A percentile compares a stretch with the other conserved stretches of the same genome.
Conservation (phyloP, 2,113 vertebrate species). For the Labrus mixtus region DNA sequence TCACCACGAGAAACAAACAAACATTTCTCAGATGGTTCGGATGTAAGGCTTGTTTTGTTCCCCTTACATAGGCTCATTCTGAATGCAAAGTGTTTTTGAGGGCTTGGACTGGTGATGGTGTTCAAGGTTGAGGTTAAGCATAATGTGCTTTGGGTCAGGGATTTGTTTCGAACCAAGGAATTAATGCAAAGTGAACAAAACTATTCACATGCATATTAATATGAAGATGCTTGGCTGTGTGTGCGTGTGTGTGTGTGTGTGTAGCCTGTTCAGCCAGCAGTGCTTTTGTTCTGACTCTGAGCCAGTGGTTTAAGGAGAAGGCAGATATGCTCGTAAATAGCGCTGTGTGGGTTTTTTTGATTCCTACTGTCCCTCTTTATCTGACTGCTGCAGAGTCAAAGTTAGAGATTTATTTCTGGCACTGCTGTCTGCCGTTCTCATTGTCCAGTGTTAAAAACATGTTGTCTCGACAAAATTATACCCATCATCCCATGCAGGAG, state of each 20-base stretch:
- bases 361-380: slow-evolving; percentile 49
- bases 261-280: slow-evolving; percentile 9
- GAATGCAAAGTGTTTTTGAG: slow-evolving; percentile 3
- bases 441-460: slow-evolving; percentile 14
- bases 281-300: slow-evolving; percentile 32
- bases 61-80: slow-evolving; percentile 27
- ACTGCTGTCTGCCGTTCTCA: slow-evolving; percentile 17
- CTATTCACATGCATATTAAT: slow-evolving; percentile 34
- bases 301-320: slow-evolving; percentile 56
- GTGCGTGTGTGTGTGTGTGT: slow-evolving; percentile 6
- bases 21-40: slow-evolving; percentile 47
- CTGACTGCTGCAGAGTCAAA: slow-evolving; percentile 33
- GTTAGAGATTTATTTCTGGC: slow-evolving; percentile 38
- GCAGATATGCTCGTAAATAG: slow-evolving; percentile 53
- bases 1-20: slow-evolving; percentile 40
- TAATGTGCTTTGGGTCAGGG: slow-evolving; percentile 7
- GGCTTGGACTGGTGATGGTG: slow-evolving; percentile 7
- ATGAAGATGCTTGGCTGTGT: slow-evolving; percentile 2
- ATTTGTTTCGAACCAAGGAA: slow-evolving; percentile 32
- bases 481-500: slow-evolving; percentile 3
- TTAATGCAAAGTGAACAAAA: not conserved
- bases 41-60: slow-evolving; percentile 21
- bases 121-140: slow-evolving; percentile 15
- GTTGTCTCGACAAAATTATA: slow-evolving; percentile 6
- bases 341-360: slow-evolving; percentile 47